Conservation (phyloP, 2,113 vertebrate species). For the Aplodontia rufa region DNA sequence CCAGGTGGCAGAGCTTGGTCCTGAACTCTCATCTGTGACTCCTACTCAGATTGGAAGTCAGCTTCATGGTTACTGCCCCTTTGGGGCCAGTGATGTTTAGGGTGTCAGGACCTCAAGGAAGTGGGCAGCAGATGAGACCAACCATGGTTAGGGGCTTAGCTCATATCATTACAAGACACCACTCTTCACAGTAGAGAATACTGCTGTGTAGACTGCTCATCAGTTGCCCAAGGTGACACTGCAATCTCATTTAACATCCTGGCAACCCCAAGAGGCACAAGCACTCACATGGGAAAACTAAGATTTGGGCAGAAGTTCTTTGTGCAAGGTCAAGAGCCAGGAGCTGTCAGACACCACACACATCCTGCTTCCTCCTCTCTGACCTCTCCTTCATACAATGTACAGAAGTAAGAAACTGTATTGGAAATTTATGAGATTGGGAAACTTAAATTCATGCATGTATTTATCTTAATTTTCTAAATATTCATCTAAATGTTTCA, state of each 20-base stretch:
- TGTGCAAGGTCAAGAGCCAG: background rate
- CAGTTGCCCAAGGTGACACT: background rate
- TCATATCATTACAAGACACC: background rate
- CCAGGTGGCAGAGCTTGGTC: background rate
- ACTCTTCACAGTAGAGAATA: too few relatives aligned
- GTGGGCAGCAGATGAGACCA: background rate
- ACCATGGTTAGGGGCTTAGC: background rate
- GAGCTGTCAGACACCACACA: background rate
- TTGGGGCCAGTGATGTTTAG: background rate
- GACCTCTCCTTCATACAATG: background rate
- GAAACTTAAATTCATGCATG: background rate
- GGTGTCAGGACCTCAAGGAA: background rate
- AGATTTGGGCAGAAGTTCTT: background rate
- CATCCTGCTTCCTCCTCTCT: accelerated
- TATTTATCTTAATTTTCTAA: background rate
- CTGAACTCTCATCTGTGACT: background rate
- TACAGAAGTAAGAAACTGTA: background rate
- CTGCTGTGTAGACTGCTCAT: background rate
- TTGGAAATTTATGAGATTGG: background rate
- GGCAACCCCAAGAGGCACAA: background rate
- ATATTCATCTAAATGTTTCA: background rate
- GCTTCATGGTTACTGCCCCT: background rate
- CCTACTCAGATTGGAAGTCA: background rate
- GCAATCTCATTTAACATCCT: background rate
- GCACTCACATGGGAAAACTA: background rate